These are phyloP conservation scores for Bubalus kerabau DNA, from an alignment of 2,113 vertebrate species.

Conservation along the genomic window DNA sequence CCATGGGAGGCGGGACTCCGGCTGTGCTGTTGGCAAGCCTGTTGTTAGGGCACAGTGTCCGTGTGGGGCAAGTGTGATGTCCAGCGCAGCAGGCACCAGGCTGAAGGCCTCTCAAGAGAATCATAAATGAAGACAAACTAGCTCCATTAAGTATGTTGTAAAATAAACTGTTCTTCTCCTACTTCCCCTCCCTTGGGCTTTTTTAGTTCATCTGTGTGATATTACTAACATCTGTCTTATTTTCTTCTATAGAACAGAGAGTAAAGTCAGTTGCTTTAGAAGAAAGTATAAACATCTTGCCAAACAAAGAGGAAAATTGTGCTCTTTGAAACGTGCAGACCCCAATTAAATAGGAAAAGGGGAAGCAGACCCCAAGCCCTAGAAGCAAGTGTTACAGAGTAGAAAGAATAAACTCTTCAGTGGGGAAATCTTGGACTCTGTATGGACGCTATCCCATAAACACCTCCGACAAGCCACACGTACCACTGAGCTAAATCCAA, in stretches of 20 bases:
- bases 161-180: neutral
- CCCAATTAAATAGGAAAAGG: neutral
- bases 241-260: neutral
- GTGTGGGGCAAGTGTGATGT: neutral
- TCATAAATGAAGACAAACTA: neutral
- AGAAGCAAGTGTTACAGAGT: neutral
- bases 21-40: neutral
- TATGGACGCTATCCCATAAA: neutral
- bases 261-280: neutral
- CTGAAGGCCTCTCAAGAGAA: neutral
- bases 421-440: neutral
- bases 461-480: neutral
- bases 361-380: neutral
- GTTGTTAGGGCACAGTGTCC: neutral
- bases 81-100: neutral
- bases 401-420: neutral
- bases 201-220: neutral
- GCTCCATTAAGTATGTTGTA: neutral
- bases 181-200: neutral
- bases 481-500: neutral
- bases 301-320: neutral
- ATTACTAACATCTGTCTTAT: neutral
- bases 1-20: neutral
- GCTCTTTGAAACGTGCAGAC: neutral
- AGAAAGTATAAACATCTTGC: neutral